These are phyloP conservation scores for Podargus strigoides DNA, from an alignment of 2,797 vertebrate species.

Conservation along the genomic window DNA sequence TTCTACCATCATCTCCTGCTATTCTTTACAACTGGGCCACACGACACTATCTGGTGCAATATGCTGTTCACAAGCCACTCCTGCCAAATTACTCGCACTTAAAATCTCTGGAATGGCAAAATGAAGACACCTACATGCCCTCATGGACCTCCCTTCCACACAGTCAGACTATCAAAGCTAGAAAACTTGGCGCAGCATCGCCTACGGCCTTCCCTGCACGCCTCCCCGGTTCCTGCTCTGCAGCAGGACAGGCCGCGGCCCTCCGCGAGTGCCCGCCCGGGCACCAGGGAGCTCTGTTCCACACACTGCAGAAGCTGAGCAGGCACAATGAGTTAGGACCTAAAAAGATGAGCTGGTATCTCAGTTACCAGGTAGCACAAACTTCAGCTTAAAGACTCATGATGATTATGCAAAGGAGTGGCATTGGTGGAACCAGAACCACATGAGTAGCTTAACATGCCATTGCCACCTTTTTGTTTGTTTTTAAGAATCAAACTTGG, in stretches of 20 bases:
- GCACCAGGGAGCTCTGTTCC: not conserved
- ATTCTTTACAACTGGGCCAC: not conserved
- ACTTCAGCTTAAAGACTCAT: not conserved
- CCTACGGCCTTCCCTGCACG: too few species aligned
- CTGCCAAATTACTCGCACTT: not conserved
- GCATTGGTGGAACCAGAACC: not conserved
- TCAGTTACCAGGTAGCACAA: not conserved
- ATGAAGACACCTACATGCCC: not conserved
- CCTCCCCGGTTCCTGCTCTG: not conserved
- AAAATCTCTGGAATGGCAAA: not conserved
- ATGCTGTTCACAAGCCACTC: not conserved
- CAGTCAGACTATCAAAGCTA: not conserved
- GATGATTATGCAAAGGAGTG: not conserved
- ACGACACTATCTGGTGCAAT: not conserved
- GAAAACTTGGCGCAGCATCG: accelerated
- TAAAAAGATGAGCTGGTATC: not conserved
- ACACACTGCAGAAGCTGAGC: accelerated
- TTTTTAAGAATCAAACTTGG: not conserved
- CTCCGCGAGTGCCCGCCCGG: too few species aligned
- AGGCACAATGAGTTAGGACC: accelerated
- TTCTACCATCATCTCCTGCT: too few species aligned
- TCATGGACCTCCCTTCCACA: not conserved
- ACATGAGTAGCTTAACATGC: not conserved
- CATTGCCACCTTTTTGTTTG: not conserved
- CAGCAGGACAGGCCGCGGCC: too few species aligned